phyloP scores from a whole-genome alignment of 2,888 invertebrate species.

The Meganola albula region DNA sequence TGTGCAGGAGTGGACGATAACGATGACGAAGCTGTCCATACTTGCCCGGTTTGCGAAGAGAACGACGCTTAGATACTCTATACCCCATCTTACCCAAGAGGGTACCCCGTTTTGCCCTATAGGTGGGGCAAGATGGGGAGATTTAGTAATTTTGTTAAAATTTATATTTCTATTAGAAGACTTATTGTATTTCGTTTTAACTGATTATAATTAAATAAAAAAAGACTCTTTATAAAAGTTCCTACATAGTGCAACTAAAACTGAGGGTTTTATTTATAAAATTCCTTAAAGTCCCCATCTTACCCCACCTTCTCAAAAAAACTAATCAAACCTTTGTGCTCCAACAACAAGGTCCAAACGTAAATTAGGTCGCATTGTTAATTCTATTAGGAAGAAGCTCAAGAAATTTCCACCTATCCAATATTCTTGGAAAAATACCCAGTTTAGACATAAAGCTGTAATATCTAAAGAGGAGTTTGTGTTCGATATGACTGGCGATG shows the following conservation, averaged over 20 bases:
- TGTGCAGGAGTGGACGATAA: slow-evolving; percentile 27
- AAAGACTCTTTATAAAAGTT: slow-evolving; percentile 8
- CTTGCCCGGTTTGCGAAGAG: slow-evolving; percentile 9
- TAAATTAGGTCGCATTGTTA: too few relatives aligned
- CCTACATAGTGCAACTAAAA: slow-evolving; percentile 6
- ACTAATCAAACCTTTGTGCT: too few relatives aligned
- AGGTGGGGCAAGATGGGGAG: slow-evolving; percentile 12
- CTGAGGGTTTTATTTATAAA: slow-evolving; percentile 3
- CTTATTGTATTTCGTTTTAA: slow-evolving; percentile 1
- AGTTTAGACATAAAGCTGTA: slow-evolving; percentile 7
- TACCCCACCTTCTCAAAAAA: too few relatives aligned
- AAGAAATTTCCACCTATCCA: too few relatives aligned
- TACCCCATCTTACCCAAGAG: slow-evolving; percentile 12
- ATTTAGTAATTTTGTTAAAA: slow-evolving; percentile 5
- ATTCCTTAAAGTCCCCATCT: not conserved
- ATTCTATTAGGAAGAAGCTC: too few relatives aligned
- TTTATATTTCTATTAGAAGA: slow-evolving; percentile 1
- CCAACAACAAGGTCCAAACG: too few relatives aligned
- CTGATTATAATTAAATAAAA: slow-evolving; percentile 5
- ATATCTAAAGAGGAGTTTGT: slow-evolving; percentile 5
- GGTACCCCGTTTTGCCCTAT: slow-evolving; percentile 12
- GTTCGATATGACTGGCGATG: slow-evolving; percentile 7
- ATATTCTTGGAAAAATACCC: slow-evolving; percentile 3
- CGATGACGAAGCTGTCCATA: slow-evolving; percentile 23
- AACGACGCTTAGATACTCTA: slow-evolving; percentile 5